Evolutionary conservation across 2,888 invertebrate genomes (phyloP).

Genomic region (Pocota personata): DNA sequence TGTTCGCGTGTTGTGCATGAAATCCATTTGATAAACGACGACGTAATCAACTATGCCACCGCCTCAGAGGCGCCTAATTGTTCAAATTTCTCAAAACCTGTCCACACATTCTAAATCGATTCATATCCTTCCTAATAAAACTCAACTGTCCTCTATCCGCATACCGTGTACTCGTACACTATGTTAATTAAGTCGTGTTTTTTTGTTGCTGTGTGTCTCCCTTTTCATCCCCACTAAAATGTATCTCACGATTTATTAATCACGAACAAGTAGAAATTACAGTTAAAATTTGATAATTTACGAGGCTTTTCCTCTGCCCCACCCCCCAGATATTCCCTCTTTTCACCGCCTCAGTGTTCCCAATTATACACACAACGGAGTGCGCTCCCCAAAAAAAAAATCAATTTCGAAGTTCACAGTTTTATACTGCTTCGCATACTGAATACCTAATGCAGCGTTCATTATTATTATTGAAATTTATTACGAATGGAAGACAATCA

Average conservation of each 20-base stretch:
- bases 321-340: neutral
- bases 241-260: slow-evolving; percentile 54
- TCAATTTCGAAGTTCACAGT: slow-evolving; percentile 48
- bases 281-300: slow-evolving; percentile 53
- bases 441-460: slow-evolving; percentile 51
- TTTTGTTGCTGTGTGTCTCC: neutral
- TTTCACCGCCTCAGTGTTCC: neutral
- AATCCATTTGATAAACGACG: neutral
- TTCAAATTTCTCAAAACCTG: neutral
- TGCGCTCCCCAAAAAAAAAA: slow-evolving; percentile 8
- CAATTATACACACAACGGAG: neutral
- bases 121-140: neutral
- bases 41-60: neutral
- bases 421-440: slow-evolving; percentile 33
- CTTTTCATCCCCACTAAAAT: slow-evolving; percentile 14
- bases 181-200: neutral
- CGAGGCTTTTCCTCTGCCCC: slow-evolving; percentile 2
- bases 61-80: neutral
- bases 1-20: neutral
- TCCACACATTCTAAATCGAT: neutral
- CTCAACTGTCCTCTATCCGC: neutral
- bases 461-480: slow-evolving; percentile 56
- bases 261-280: slow-evolving; percentile 38
- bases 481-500: slow-evolving; percentile 24
- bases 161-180: neutral